These are phyloP conservation scores for Tenebrio molitor DNA, from an alignment of 1,140 invertebrate genomes.

Conservation along the genomic window DNA sequence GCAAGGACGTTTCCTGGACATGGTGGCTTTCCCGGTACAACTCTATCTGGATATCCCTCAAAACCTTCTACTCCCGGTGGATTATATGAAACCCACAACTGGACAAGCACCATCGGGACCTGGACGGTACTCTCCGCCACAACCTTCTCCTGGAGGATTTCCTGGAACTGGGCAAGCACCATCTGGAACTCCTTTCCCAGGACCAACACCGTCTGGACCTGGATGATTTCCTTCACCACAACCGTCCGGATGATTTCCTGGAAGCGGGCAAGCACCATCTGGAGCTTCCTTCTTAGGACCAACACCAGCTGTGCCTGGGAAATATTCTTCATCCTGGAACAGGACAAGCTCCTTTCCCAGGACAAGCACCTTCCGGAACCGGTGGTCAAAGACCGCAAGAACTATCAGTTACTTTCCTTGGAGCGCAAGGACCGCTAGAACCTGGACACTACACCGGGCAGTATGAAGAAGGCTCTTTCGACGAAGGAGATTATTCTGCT, in stretches of 20 bases:
- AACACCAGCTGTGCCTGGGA: too few relatives aligned
- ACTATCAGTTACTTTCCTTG: constrained; percentile 43
- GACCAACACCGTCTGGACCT: too few relatives aligned
- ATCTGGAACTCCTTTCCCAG: too few relatives aligned
- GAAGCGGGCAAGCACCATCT: too few relatives aligned
- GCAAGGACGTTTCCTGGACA: not conserved
- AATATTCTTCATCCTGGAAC: too few relatives aligned
- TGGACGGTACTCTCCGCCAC: too few relatives aligned
- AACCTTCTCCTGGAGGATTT: too few relatives aligned
- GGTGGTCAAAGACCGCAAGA: constrained; percentile 42
- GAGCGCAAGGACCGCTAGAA: constrained; percentile 36
- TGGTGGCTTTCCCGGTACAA: constrained; percentile 28
- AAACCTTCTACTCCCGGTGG: not conserved
- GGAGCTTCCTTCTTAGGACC: constrained; percentile 41
- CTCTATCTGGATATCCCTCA: constrained; percentile 48
- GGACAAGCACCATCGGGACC: constrained; percentile 57
- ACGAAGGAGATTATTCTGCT: constrained; percentile 85
- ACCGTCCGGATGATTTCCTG: too few relatives aligned
- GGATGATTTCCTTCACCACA: too few relatives aligned
- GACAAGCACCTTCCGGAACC: constrained; percentile 39
- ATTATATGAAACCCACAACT: constrained; percentile 41
- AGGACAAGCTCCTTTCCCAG: too few relatives aligned
- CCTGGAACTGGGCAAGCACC: too few relatives aligned
- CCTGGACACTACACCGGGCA: constrained; percentile 29
- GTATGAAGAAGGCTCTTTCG: constrained; percentile 71